Evolutionary conservation across 2,888 invertebrate genomes (phyloP).

Genomic region (Isoperla grammatica): DNA sequence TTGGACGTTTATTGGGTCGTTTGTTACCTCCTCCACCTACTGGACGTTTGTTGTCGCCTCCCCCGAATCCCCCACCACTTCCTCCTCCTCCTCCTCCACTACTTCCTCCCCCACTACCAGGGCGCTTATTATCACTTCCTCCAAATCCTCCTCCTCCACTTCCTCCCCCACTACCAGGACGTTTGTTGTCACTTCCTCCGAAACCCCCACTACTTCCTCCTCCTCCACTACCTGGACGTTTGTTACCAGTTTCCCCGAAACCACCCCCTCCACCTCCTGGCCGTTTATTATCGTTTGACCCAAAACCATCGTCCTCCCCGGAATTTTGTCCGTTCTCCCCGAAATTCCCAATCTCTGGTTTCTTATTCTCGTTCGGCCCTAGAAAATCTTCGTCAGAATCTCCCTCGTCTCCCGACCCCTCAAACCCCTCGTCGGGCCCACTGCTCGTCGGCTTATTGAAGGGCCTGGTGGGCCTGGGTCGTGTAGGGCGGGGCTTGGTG

Average conservation of each 20-base stretch:
- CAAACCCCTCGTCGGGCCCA: too few species aligned
- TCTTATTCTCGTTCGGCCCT: conserved; percentile 1
- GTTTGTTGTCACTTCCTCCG: conserved; percentile 23
- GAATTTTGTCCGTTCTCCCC: conserved; percentile 2
- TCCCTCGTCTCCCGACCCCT: background rate
- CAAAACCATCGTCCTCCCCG: background rate
- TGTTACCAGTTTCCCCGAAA: background rate
- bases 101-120: conserved; percentile 36
- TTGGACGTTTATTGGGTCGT: background rate
- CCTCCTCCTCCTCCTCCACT: conserved; percentile 36
- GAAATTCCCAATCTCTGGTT: background rate
- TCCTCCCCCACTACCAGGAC: conserved; percentile 32
- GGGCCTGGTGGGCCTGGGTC: too few species aligned
- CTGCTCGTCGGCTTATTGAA: too few species aligned
- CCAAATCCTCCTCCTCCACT: conserved; percentile 31
- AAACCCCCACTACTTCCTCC: conserved; percentile 17
- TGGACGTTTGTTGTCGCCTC: too few species aligned
- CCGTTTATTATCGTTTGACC: background rate
- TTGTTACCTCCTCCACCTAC: conserved; percentile 28
- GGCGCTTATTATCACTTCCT: too few species aligned
- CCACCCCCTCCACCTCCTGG: conserved; percentile 1
- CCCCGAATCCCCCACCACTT: conserved; percentile 41
- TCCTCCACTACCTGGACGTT: background rate
- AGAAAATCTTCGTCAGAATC: conserved; percentile 9
- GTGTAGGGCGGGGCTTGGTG: too few species aligned